Base-by-base conservation (phyloP, 2,888 invertebrate species). In the Thumatha senex region DNA sequence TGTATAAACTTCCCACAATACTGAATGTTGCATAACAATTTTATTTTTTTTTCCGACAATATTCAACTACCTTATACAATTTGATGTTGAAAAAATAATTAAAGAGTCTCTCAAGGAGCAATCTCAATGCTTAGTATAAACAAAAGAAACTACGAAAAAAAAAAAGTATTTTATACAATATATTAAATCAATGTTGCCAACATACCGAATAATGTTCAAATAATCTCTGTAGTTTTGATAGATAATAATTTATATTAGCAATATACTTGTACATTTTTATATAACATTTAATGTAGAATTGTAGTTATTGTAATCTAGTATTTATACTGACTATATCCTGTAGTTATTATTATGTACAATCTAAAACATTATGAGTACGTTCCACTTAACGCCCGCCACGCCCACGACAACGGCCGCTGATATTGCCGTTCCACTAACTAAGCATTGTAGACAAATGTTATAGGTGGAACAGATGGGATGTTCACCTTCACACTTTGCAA, bases 111-210 rank as follows among this genome's bases (percentile, higher is more conserved):
- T 61, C 18, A 4, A 50, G 47, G 51, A 48, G 56, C 50, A 63
- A 63, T 59, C 62, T 63, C 62, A 59, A 35, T 51, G 46, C 29
- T 43, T 48, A 24, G 48, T 36, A n/a, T 40, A 34, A 35, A 41
- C 35, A 9, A 40, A 41, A 18, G 10, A 44, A 24, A 12, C 24
- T 29, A 34, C 11, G 15, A 2, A 15, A 9, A 24, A 39, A 18
- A 12, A 34, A 18, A 34, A 12, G 9, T 38, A 36, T 30, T 41
- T 40, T 40, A 39, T 39, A 40, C 40, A 35, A 4, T 42, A n/a
- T 42, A 41, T 43, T 38, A 18, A 18, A 61, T 55, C 35, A 56
- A 15, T 58, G 38, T 56, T 56, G 51, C 53, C 51, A 58, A 42
- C 40, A 4, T 48, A 40, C 41, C 41, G 10, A 36, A 46, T 18